These are phyloP conservation scores for Lucilia sericata DNA, from an alignment of 1,140 invertebrate genomes.

Conservation along the genomic window DNA sequence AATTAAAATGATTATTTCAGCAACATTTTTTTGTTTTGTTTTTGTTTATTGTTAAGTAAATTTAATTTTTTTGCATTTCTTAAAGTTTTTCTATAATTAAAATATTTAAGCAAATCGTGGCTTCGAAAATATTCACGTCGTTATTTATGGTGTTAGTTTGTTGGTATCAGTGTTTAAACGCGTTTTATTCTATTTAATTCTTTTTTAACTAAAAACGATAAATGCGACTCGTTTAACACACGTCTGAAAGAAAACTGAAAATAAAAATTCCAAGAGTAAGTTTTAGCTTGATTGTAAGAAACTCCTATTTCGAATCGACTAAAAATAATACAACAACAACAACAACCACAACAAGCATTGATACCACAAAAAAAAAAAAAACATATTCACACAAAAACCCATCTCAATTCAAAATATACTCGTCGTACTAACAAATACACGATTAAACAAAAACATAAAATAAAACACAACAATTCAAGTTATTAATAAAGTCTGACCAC, in stretches of 20 bases:
- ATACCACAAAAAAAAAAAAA: background rate
- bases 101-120: background rate
- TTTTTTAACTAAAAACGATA: background rate
- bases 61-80: background rate
- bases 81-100: background rate
- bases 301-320: background rate
- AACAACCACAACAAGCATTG: background rate
- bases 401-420: background rate
- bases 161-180: background rate
- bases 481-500: background rate
- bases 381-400: background rate
- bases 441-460: no score
- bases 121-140: background rate
- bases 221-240: background rate
- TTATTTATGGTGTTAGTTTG: background rate
- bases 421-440: no score
- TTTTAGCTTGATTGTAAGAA: slow-evolving; percentile 11
- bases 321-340: background rate
- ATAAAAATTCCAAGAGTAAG: slow-evolving; percentile 24
- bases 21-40: background rate
- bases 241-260: slow-evolving; percentile 23
- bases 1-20: background rate
- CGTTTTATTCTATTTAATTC: background rate
- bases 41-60: no score
- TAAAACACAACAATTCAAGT: slow-evolving; percentile 4